Evolutionary conservation across 2,797 vertebrate genomes (phyloP), one percentile per base, ranked within the genome.

Genomic region (Hemibagrus guttatus): DNA sequence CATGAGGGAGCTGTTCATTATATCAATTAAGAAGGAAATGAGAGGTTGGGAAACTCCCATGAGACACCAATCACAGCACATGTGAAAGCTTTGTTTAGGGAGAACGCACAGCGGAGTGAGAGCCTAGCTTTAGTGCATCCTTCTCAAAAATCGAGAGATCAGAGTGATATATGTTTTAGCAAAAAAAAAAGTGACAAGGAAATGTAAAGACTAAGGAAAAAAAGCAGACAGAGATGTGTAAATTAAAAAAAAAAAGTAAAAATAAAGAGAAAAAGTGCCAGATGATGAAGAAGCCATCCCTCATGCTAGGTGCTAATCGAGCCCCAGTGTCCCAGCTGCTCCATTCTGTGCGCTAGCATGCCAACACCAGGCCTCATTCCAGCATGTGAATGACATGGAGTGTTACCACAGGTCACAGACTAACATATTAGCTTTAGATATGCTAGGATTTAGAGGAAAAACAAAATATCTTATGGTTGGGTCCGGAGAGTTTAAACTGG

Each of bases 21-120:
- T 92, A 95, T 94, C 95, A 96, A 96, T 96, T 95, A 96, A 93
- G 89, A 83, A 80, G 92, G 91, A 95, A 95, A 95, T 90, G 93
- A 94, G 93, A 87, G 88, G 93, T 94, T 94, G 93, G 93, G 91
- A 78, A 92, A 92, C 90, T 95, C 94, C 93, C 93, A 86, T 49
- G 94, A 92, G 95, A 94, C 91, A 85, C 90, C 92, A 85, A 89
- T 94, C 93, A 93, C 88, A 91, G 92, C 90, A 90, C 89, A 92
- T 92, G 87, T 92, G 78, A 89, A 90, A 90, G 90, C 81, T 93
- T 92, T 93, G 92, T 92, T 92, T 90, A 89, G 93, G 54, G 80
- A 69, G 64, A 91, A 84, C 74, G 83, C 56, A 90, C 90, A 61
- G 79, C 82, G 79, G 86, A 84, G 84, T 89, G 28, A 28, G 80